Evolutionary conservation across 2,797 vertebrate genomes (phyloP), one percentile per base, ranked within the genome.

Genomic region (Muraenolepis orangiensis): DNA sequence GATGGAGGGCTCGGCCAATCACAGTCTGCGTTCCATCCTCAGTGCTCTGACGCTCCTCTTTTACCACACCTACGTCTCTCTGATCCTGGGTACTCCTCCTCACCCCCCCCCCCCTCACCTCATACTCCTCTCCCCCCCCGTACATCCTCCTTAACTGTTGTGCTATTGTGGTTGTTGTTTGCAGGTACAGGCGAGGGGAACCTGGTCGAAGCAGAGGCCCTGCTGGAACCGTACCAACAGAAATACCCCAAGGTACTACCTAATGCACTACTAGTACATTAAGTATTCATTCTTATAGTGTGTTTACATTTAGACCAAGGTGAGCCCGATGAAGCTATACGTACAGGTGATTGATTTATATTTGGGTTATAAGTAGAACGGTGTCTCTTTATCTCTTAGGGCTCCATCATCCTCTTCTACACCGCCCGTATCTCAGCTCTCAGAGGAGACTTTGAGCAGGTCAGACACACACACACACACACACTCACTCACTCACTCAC

Each of bases 381-480:
- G n/a, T 30, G 12, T 40, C 74, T 6, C 32, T 34, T 34, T 66
- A 13, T 66, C 4, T 80, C 64, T 29, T 77, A 99, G 97, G 96
- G 97, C 3, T 94, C 96, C 84, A 97, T 99, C 83, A 97, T 98
- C 81, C 94, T 98, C 78, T 99, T 99, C 91, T 98, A 98, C 87
- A 93, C 96, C 0, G 97, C 96, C 78, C 94, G 97, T 71, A 97
- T 98, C 75, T 92, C 95, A 72, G 90, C 93, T 0, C 94, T 99
- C 42, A 92, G 92, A 87, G 97, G 97, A 85, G 93, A 96, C 87
- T 94, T 98, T 18, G 95, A 98, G 72, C 89, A 87, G 86, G 97
- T 98, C 81, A 91, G 92, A 32, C 30, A 67, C 14, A 26, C 12
- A 20, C 70, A 69, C 36, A 70, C 13, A 12, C 12, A 72, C 42